These are phyloP conservation scores for Saguinus imperator DNA, from an alignment of 2,113 vertebrate genomes.

Conservation along the genomic window DNA sequence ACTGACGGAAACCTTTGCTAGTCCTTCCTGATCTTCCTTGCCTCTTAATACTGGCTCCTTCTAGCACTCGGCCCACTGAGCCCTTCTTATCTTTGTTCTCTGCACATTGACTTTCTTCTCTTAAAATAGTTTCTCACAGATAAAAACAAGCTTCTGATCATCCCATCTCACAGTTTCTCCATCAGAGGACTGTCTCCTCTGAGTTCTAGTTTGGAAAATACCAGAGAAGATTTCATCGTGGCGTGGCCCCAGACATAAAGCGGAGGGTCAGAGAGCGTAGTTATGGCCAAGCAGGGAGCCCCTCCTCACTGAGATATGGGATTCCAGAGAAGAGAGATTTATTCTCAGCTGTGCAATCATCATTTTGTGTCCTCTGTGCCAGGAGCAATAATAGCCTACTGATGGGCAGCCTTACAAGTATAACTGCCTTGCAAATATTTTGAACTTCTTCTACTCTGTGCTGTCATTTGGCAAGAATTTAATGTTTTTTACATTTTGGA, in stretches of 20 bases:
- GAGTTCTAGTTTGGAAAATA: background rate
- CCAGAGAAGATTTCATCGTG: background rate
- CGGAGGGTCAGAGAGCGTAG: background rate
- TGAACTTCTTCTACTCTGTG: background rate
- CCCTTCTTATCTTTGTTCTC: background rate
- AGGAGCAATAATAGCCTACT: background rate
- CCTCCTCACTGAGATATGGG: background rate
- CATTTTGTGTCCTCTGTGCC: background rate
- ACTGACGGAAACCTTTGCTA: background rate
- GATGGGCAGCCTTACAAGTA: background rate
- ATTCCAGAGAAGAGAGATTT: background rate
- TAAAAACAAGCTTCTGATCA: background rate
- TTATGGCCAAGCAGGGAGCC: too few relatives aligned
- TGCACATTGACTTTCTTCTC: background rate
- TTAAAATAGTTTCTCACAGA: constrained; percentile 10
- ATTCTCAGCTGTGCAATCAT: background rate
- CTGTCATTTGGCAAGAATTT: background rate
- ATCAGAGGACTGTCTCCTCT: background rate
- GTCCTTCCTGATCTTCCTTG: background rate
- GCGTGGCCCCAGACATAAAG: background rate
- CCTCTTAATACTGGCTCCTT: background rate
- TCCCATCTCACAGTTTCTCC: background rate
- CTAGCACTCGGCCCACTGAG: background rate
- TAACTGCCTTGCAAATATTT: background rate
- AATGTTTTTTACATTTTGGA: background rate